Conservation (phyloP, 2,797 vertebrate genomes). For the Phalloptychus januarius region DNA sequence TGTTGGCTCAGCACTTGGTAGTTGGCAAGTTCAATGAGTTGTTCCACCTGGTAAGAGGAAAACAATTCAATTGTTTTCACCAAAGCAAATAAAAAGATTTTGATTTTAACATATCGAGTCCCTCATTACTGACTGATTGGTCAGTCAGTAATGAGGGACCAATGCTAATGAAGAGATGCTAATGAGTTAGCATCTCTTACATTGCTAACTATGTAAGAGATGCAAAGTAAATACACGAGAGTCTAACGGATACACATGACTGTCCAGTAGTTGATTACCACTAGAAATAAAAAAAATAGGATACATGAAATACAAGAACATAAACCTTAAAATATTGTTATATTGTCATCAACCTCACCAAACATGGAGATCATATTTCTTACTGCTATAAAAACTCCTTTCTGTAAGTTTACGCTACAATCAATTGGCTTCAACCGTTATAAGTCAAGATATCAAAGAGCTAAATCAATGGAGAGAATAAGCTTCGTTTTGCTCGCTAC, state of each 20-base stretch:
- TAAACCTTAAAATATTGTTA: background rate
- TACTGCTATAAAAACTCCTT: background rate
- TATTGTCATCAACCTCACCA: background rate
- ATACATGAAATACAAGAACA: background rate
- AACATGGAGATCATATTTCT: background rate
- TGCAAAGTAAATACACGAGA: background rate
- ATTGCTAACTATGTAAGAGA: too few species aligned
- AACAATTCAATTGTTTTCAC: background rate
- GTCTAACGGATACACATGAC: background rate
- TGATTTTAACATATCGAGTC: background rate
- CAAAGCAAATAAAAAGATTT: background rate
- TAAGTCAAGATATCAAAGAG: background rate
- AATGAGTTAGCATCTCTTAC: too few species aligned
- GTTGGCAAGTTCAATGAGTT: slow-evolving; percentile 96
- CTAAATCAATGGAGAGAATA: background rate
- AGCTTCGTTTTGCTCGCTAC: background rate
- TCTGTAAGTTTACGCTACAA: background rate
- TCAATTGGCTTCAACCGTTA: background rate
- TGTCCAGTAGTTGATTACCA: too few species aligned
- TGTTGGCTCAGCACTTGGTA: slow-evolving; percentile 99
- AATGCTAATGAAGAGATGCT: too few species aligned
- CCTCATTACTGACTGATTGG: background rate
- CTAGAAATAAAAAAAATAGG: background rate
- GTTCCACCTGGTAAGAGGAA: slow-evolving; percentile 82
- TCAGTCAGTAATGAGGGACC: too few species aligned